Base-by-base conservation (phyloP, 2,113 vertebrate species). In the Hymenochirus boettgeri region DNA sequence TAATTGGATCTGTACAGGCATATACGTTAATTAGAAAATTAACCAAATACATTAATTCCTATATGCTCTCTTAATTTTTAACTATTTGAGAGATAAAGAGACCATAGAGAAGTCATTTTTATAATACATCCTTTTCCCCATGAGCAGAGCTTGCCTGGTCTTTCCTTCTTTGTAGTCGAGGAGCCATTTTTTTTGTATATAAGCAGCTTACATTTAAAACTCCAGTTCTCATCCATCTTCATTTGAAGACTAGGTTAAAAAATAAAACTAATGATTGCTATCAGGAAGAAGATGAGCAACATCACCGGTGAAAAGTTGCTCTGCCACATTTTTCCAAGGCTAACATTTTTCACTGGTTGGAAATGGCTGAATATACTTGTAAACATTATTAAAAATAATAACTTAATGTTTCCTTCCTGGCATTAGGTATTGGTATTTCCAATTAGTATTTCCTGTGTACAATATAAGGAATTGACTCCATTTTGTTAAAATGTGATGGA, bases 381-480 rank as follows among this genome's bases (percentile, higher is more conserved):
- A 93, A 92, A 92, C 91, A 91, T 91, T 93, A 93, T 93, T 92
- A 92, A 91, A 93, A 92, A 92, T 91, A 92, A 92, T 92, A 91
- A 91, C 91, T 90, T 89, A 88, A 92, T 90, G 90, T 86, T 91
- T 92, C 89, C 88, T 90, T 89, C 88, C 86, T 88, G 88, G 85
- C 87, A 88, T 83, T 89, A 77, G 79, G 86, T 75, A 78, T 85
- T 91, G 90, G 88, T 88, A 89, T 85, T 83, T 85, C 83, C 88
- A 91, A 91, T 93, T 91, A 91, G 85, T 79, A 85, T 85, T 88
- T 88, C 85, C 86, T 86, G 79, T 72, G 79, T 83, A 83, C 71
- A 75, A 85, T 79, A 82, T 80, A 77, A 80, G 83, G 74, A 84
- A 80, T 84, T 82, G 81, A 85, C 80, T 85, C 81, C 74, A 72